Base-by-base conservation (phyloP, 2,888 invertebrate genomes). In the Lithophane ornitopus region DNA sequence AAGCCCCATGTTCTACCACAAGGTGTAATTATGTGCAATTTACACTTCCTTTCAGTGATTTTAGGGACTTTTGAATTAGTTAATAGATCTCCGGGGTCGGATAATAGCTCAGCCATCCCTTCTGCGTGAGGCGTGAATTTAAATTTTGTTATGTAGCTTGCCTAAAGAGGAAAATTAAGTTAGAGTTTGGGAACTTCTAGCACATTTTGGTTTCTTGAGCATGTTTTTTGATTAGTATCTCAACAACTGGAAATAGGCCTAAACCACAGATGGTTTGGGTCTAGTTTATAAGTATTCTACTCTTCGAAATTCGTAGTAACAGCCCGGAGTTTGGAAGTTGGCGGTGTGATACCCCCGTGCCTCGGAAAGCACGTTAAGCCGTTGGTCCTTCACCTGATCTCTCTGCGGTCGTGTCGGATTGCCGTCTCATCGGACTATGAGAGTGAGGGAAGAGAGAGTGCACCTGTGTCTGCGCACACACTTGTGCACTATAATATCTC, bases 21-120 rank as follows among this genome's bases (percentile, higher is more conserved):
- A 56, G 12, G 49, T 69, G 44, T 69, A 77, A 77, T 81, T 82
- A 72, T 61, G 65, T 58, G 56, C 58, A 59, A 68, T 80, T 71
- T 34, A 49, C 16, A 59, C 67, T 62, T 63, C 49, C 39, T 67
- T 63, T 28, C 34, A 49, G 52, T 63, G 81, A 69, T 81, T 79
- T 80, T 66, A 81, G 58, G 22, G 26, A 34, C 9, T 39, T 81
- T 69, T 63, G 16, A 80, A 69, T 63, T 58, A 74, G 49, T 56
- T 80, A 67, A 67, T 56, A 52, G 80, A 41, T 74, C 16, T 56
- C 14, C 8, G 26, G 8, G 46, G 28, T 66, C 34, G 8, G 7
- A 3, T 46, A 69, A 78, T 41, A 46, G 41, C 44, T 14, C 26
- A 44, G 44, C 19, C 58, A 46, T 65, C n/a, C 19, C 22, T 56